Conservation (phyloP, 2,797 vertebrate species). For the Pseudochirops corinnae region DNA sequence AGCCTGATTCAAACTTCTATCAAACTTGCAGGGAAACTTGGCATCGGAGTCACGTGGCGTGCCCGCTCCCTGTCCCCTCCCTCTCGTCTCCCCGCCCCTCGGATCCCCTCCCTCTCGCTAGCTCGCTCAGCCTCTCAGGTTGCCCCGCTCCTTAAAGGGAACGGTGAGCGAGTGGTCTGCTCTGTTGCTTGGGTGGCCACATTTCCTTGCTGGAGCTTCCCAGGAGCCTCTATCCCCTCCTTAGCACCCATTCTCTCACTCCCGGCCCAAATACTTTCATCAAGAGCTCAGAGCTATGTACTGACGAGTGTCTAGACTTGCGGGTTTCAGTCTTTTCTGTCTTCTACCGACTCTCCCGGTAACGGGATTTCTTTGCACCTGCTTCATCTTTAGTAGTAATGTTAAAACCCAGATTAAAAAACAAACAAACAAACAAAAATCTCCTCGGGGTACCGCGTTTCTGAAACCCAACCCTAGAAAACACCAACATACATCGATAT, state of each 20-base stretch:
- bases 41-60: slow-evolving; percentile 71
- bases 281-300: background rate
- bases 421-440: too few relatives aligned
- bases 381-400: background rate
- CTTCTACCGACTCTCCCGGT: background rate
- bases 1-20: slow-evolving; percentile 80
- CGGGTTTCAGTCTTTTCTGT: background rate
- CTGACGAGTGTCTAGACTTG: background rate
- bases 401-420: background rate
- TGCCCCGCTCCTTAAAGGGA: slow-evolving; percentile 74
- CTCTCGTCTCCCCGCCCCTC: slow-evolving; percentile 50
- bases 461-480: background rate
- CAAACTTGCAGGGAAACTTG: slow-evolving; percentile 69
- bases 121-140: background rate
- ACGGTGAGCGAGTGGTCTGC: slow-evolving; percentile 5
- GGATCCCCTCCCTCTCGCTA: background rate
- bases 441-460: background rate
- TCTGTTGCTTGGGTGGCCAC: background rate
- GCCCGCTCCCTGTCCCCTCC: slow-evolving; percentile 5
- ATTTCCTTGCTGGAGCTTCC: background rate
- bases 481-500: background rate
- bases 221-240: background rate
- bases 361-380: background rate
- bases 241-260: background rate
- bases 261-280: accelerated